Evolutionary conservation across 2,113 vertebrate genomes (phyloP).

Genomic region (Bungarus multicinctus): DNA sequence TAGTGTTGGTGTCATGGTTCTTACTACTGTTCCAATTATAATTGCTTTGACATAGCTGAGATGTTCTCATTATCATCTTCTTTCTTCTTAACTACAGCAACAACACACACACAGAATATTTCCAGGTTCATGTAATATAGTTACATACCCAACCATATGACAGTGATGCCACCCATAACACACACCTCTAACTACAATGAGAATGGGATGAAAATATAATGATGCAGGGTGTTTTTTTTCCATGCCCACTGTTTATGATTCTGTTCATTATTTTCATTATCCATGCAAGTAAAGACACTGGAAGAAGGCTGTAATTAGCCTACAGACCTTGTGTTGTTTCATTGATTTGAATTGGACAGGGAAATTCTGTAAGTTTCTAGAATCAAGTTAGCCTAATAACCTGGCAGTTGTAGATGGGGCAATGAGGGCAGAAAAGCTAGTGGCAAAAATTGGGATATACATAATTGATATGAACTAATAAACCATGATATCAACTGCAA

Average conservation of each 20-base stretch:
- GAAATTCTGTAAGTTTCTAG: neutral
- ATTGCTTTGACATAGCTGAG: neutral
- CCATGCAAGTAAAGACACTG: neutral
- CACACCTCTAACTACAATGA: neutral
- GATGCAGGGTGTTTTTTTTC: neutral
- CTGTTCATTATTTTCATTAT: neutral
- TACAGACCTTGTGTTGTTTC: neutral
- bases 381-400: neutral
- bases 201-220: neutral
- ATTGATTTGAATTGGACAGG: neutral
- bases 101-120: neutral
- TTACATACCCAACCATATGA: neutral
- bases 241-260: neutral
- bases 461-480: neutral
- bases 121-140: neutral
- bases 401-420: neutral
- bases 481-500: neutral
- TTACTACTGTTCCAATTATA: neutral
- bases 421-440: neutral
- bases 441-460: neutral
- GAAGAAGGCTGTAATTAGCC: neutral
- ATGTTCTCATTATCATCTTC: neutral
- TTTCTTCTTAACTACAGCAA: neutral
- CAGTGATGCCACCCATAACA: neutral
- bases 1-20: neutral